Evolutionary conservation across 2,797 vertebrate species (phyloP), one percentile per base, ranked within the genome.

Genomic region (Lophotriccus pileatus): DNA sequence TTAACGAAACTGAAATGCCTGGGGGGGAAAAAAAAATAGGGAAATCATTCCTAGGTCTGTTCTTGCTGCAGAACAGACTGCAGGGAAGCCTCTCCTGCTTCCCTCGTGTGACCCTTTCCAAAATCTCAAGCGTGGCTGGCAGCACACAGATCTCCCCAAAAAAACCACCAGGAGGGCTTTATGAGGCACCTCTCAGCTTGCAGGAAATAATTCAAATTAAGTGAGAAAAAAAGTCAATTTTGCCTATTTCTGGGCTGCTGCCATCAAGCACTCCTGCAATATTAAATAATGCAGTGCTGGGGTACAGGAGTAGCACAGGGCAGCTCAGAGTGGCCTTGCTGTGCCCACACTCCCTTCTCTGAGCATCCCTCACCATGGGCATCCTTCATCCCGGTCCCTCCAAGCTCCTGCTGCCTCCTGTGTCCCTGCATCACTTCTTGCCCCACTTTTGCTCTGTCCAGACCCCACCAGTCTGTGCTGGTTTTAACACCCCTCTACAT

Each of bases 1-100:
- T 86, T 94, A 86, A 80, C n/a, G 75, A 80, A 93, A 84, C 24
- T 7, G 59, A 86, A 94, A 86, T 39, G 84, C 89, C 93, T 30
- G 1, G 27, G 84, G 89, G 0, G 10, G 36, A 77, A 82, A 49
- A 80, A 49, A 78, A 64, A 39, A 32, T 2, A 76, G 89, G 76
- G 69, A 96, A 95, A 84, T 94, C 62, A 79, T 78, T 81, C 69
- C 82, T 78, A 64, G 39, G 59, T 56, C 67, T 83, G 69, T 59
- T 95, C 52, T 76, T 94, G 53, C 78, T 77, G 39, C 4, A 3
- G 53, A 80, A 69, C 62, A 88, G 94, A 87, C 89, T 69, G 43
- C 13, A 20, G 46, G 73, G 73, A 66, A 78, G 47, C 53, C 89
- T 89, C 74, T 96, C 74, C 63, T 1, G 2, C 66, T 95, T 68